Evolutionary conservation across 2,888 invertebrate species (phyloP).

Genomic region (Dusona sp.): DNA sequence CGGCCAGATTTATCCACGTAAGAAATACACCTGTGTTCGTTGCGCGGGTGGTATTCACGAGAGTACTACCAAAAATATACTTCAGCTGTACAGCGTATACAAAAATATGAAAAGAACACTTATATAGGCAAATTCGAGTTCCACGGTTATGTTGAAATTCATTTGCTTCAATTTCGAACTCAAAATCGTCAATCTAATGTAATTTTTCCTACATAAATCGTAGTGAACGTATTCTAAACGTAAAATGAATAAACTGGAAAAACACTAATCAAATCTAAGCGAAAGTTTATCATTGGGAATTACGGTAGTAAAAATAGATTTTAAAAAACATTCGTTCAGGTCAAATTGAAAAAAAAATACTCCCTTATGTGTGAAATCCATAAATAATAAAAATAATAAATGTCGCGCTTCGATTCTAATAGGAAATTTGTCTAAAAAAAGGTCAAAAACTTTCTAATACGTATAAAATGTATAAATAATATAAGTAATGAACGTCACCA

Average conservation of each 20-base stretch:
- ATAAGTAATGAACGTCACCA: not conserved
- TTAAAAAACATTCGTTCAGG: not conserved
- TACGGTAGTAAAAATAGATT: not conserved
- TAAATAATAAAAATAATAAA: not conserved
- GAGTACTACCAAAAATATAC: not conserved
- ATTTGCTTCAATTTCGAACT: not conserved
- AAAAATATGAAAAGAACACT: not conserved
- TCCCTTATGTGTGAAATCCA: not conserved
- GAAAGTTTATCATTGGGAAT: not conserved
- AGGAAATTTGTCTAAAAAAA: not conserved
- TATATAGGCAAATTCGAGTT: not conserved
- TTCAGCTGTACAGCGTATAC: not conserved
- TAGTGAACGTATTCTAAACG: not conserved
- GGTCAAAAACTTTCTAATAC: not conserved
- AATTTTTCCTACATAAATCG: not conserved
- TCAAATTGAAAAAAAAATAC: not conserved
- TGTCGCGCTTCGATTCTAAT: not conserved
- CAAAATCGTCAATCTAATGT: not conserved
- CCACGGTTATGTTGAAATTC: not conserved
- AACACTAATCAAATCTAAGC: not conserved
- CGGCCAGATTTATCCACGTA: constrained; percentile 9
- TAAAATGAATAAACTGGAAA: not conserved
- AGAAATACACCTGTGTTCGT: constrained; percentile 31
- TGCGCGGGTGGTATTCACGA: constrained; percentile 18
- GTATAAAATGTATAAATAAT: not conserved